These are phyloP conservation scores for Scophthalmus maximus DNA, from an alignment of 2,113 vertebrate genomes.

Conservation along the genomic window DNA sequence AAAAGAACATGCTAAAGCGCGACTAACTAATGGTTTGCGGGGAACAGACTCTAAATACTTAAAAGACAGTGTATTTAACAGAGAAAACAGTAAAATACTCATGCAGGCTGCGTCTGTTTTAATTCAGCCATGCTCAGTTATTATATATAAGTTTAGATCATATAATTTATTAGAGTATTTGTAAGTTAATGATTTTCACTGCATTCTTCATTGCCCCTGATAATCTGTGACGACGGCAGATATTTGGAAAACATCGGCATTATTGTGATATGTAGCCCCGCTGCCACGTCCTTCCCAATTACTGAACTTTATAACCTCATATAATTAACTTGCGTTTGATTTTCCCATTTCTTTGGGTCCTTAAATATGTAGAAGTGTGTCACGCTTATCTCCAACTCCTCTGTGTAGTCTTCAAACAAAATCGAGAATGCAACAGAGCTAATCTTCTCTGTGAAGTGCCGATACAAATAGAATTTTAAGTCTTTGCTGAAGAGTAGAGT, in stretches of 20 bases:
- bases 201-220: background rate
- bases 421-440: background rate
- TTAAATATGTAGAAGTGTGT: slow-evolving; percentile 17
- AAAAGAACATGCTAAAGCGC: background rate
- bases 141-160: background rate
- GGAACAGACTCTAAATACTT: background rate
- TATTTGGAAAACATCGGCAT: slow-evolving; percentile 8
- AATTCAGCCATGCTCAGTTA: background rate
- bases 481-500: slow-evolving; percentile 16
- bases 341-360: background rate
- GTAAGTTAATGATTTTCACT: slow-evolving; percentile 1
- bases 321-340: background rate
- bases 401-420: background rate
- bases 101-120: background rate
- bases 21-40: background rate
- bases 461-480: background rate
- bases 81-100: background rate
- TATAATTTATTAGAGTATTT: slow-evolving; percentile 1
- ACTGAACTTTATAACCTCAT: background rate
- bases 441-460: slow-evolving; percentile 10
- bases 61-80: background rate
- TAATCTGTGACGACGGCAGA: background rate
- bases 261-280: background rate
- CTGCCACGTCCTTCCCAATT: background rate
- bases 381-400: slow-evolving; percentile 4